These are phyloP conservation scores for Parascotia fuliginaria DNA, from an alignment of 2,888 invertebrate genomes.

Conservation along the genomic window DNA sequence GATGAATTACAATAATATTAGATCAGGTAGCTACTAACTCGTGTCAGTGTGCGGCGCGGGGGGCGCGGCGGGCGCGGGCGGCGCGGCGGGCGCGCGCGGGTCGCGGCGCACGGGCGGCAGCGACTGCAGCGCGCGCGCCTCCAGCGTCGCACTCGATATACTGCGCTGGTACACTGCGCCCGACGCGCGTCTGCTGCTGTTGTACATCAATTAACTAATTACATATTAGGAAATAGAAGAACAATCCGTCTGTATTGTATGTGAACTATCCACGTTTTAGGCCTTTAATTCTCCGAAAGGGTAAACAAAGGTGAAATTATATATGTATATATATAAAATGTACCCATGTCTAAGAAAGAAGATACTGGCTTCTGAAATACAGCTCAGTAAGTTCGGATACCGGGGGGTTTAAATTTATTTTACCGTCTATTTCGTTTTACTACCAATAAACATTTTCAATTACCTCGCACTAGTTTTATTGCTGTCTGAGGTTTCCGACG, in stretches of 20 bases:
- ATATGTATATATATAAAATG: too few species aligned
- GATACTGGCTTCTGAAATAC: too few species aligned
- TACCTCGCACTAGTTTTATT: constrained; percentile 68
- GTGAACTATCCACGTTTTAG: too few species aligned
- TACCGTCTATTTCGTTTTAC: background rate
- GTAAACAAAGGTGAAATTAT: too few species aligned
- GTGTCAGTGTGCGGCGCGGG: background rate
- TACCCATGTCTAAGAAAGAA: too few species aligned
- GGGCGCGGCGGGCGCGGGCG: constrained; percentile 1
- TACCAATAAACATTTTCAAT: background rate
- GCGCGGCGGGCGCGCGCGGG: constrained; percentile 18
- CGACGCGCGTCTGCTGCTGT: constrained; percentile 59
- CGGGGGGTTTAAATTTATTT: too few species aligned
- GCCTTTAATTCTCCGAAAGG: too few species aligned
- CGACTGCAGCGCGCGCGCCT: constrained; percentile 74
- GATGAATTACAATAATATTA: too few species aligned
- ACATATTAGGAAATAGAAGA: too few species aligned
- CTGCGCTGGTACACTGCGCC: constrained; percentile 80
- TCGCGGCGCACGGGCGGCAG: constrained; percentile 80
- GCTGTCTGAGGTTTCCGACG: constrained; percentile 63
- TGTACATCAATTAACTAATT: background rate
- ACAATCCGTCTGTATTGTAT: too few species aligned
- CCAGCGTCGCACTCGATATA: constrained; percentile 70
- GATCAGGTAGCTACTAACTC: too few species aligned
- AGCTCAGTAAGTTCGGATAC: too few species aligned